Percentiles rank a stretch among this genome's conserved stretches.
phyloP scores from a whole-genome alignment of 2,797 vertebrate genomes.

The Heliangelus exortis region DNA sequence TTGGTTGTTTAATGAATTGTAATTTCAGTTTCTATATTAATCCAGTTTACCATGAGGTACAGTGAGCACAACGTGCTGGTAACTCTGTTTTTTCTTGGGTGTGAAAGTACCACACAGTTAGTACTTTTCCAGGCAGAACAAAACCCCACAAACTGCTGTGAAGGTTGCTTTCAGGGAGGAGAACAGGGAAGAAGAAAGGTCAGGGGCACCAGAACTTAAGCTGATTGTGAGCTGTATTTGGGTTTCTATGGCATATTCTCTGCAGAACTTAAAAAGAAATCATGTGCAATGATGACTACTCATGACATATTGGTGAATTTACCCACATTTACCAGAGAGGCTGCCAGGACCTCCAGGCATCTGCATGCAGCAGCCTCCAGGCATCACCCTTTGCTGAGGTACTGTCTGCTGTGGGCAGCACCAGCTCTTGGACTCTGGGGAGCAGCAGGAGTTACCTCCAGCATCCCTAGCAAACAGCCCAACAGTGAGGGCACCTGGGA shows the following conservation, averaged over 20 bases:
- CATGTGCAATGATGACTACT: neutral
- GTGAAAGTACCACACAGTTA: neutral
- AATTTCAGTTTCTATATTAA: neutral
- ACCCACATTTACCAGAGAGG: fast-evolving
- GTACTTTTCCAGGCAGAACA: neutral
- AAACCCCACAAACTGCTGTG: neutral
- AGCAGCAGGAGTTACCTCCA: neutral
- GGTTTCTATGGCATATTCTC: neutral
- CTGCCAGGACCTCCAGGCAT: neutral
- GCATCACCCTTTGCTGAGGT: neutral
- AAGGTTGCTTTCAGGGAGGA: neutral
- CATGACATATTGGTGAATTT: neutral
- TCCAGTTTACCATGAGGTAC: neutral
- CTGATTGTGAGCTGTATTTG: neutral
- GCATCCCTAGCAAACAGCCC: neutral
- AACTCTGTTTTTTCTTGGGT: neutral
- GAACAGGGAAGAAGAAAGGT: neutral
- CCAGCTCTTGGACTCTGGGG: neutral
- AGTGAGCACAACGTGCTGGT: neutral
- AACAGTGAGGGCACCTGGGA: neutral
- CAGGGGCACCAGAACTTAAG: neutral
- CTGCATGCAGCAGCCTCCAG: neutral
- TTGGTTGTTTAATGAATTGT: neutral
- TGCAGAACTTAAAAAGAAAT: neutral
- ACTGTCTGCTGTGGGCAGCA: neutral